phyloP scores from a whole-genome alignment of 2,113 vertebrate species.

The Tapirus terrestris region DNA sequence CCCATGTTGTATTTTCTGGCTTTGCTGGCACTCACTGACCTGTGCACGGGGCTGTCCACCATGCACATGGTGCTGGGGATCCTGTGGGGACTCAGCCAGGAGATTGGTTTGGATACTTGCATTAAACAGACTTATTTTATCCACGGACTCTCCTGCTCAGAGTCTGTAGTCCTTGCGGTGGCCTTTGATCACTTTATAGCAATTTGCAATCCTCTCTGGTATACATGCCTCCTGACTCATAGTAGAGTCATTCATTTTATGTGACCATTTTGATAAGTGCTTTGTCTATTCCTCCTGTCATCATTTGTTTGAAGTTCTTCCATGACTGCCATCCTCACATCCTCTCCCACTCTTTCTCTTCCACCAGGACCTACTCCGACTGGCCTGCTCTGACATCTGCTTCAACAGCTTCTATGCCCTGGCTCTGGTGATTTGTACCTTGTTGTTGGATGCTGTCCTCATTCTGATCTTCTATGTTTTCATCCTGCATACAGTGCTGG shows the following conservation, averaged over 20 bases:
- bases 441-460: conserved; percentile 65
- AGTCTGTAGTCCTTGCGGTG: conserved; percentile 57
- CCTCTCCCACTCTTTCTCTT: conserved; percentile 78
- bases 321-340: conserved; percentile 65
- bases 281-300: conserved; percentile 41
- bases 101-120: conserved; percentile 52
- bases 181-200: conserved; percentile 62
- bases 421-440: background rate
- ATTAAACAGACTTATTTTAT: conserved; percentile 69
- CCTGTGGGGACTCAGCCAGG: conserved; percentile 8
- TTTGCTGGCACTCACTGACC: conserved; percentile 62
- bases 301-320: conserved; percentile 68
- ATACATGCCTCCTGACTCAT: conserved; percentile 60
- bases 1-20: conserved; percentile 63
- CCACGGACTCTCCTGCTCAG: conserved; percentile 60
- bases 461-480: conserved; percentile 62
- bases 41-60: conserved; percentile 64
- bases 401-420: conserved; percentile 61
- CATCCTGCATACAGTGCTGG: conserved; percentile 62
- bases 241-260: background rate
- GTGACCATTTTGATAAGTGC: conserved; percentile 12
- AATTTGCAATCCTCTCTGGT: conserved; percentile 63
- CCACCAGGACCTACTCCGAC: conserved; percentile 70
- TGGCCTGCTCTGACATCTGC: background rate
- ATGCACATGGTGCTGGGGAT: background rate